phyloP scores from a whole-genome alignment of 1,140 invertebrate genomes.

The Lanistes nyassanus region DNA sequence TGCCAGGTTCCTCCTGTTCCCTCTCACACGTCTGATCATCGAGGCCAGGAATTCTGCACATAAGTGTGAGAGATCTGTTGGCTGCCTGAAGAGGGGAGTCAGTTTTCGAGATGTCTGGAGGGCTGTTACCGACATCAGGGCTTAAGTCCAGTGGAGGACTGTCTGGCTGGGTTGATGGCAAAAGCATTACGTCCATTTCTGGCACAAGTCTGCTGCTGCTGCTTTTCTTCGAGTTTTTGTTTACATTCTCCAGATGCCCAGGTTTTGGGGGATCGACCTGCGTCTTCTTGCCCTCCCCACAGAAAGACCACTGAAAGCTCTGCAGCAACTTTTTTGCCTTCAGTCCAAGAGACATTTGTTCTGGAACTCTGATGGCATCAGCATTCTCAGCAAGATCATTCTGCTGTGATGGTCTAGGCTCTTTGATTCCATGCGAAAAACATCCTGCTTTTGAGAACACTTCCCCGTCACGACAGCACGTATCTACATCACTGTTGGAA shows the following conservation, averaged over 20 bases:
- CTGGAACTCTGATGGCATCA: not conserved
- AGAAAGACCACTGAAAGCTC: not conserved
- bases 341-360: not conserved
- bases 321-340: not conserved
- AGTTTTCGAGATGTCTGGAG: not conserved
- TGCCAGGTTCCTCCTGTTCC: not conserved
- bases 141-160: constrained; percentile 18
- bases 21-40: not conserved
- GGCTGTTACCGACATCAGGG: too few species aligned
- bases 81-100: too few species aligned
- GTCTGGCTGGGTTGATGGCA: constrained; percentile 3
- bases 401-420: too few species aligned
- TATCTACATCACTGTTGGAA: too few species aligned
- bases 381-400: too few species aligned
- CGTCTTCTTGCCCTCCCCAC: too few species aligned
- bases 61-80: too few species aligned
- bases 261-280: too few species aligned
- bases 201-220: not conserved
- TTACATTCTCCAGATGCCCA: too few species aligned
- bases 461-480: too few species aligned
- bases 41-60: not conserved
- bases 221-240: not conserved
- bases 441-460: too few species aligned
- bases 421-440: too few species aligned
- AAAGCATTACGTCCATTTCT: not conserved